Evolutionary conservation across 1,140 invertebrate genomes (phyloP), one percentile per base, ranked within the genome.

Genomic region (Steinernema feltiae): DNA sequence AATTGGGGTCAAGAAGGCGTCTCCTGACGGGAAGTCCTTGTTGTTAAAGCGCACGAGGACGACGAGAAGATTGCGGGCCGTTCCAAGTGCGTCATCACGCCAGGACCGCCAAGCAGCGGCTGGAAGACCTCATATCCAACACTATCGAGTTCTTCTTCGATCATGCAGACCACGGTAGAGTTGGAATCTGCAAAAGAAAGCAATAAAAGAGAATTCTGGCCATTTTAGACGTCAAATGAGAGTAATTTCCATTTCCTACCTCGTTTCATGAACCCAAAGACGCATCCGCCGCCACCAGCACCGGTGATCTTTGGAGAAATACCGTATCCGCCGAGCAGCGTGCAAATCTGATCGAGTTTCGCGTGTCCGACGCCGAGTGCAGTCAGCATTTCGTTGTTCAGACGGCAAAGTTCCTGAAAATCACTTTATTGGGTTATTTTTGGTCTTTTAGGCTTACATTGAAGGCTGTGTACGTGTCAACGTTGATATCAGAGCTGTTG

Each of bases 241-340:
- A n/a, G n/a, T 30, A 17, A 31, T 69, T 32, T n/a, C n/a, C n/a
- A n/a, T n/a, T n/a, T n/a, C n/a, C n/a, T 69, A 87, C 86, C 84
- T 78, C 88, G 87, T 71, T 82, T 84, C 32, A 91, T 75, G 2
- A 90, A 82, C 12, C 89, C 87, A 77, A 90, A 88, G 1, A 91
- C 92, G 88, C 91, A 94, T 70, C 95, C 95, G 48, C 95, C 95
- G 29, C 94, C 94, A 27, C 94, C 94, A 29, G 94, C 94, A 1
- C 94, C 95, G 1, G 95, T 97, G 24, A 97, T 88, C 87, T 98
- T 98, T 1, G 91, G 92, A 74, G 90, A 89, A 48, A 96, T 90
- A 0, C 89, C 90, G 82, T 90, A 87, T n/a, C 35, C n/a, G 27
- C 21, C 88, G 0, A 94, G 91, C 73, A 92, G 90, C 0, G 87